Evolutionary conservation across 2,113 vertebrate species (phyloP).

Genomic region (Amphiprion ocellaris): DNA sequence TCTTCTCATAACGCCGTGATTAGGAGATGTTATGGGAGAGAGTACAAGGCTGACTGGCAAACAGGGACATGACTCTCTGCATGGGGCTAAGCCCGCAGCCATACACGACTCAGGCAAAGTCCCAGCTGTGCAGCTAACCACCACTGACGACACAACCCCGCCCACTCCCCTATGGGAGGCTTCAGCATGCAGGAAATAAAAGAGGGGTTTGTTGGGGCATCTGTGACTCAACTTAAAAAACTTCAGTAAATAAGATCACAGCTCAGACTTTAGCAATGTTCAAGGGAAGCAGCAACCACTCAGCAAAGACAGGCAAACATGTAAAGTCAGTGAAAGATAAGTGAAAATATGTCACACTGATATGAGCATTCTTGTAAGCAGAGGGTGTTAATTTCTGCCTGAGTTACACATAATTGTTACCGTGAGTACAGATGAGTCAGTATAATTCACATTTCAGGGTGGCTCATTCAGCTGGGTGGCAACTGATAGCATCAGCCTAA

Average conservation of each 20-base stretch:
- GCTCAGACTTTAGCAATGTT: slow-evolving; percentile 14
- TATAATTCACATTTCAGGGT: slow-evolving; percentile 34
- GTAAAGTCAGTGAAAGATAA: slow-evolving; percentile 46
- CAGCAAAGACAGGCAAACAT: slow-evolving; percentile 36
- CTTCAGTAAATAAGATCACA: slow-evolving; percentile 2
- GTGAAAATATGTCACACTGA: slow-evolving; percentile 64
- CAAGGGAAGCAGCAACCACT: slow-evolving; percentile 29
- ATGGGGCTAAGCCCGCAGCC: slow-evolving; percentile 47
- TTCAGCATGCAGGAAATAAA: slow-evolving; percentile 9
- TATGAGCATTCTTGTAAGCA: slow-evolving; percentile 52
- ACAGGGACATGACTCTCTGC: slow-evolving; percentile 57
- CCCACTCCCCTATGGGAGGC: slow-evolving; percentile 33
- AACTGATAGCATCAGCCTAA: slow-evolving; percentile 43
- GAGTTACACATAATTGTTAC: slow-evolving; percentile 71
- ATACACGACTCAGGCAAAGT: slow-evolving; percentile 37
- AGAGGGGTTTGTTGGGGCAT: slow-evolving; percentile 5
- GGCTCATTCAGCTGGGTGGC: slow-evolving; percentile 45
- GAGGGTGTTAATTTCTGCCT: slow-evolving; percentile 56
- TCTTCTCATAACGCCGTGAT: slow-evolving; percentile 51
- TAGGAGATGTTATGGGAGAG: slow-evolving; percentile 43
- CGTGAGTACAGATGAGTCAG: slow-evolving; percentile 54
- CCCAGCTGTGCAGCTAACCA: slow-evolving; percentile 59
- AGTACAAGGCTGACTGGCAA: slow-evolving; percentile 31
- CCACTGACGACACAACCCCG: slow-evolving; percentile 2
- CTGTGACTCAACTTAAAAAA: slow-evolving; percentile 44